Evolutionary conservation across 2,888 invertebrate species (phyloP), one percentile per base, ranked within the genome.

Genomic region (Andrena chrysosceles): DNA sequence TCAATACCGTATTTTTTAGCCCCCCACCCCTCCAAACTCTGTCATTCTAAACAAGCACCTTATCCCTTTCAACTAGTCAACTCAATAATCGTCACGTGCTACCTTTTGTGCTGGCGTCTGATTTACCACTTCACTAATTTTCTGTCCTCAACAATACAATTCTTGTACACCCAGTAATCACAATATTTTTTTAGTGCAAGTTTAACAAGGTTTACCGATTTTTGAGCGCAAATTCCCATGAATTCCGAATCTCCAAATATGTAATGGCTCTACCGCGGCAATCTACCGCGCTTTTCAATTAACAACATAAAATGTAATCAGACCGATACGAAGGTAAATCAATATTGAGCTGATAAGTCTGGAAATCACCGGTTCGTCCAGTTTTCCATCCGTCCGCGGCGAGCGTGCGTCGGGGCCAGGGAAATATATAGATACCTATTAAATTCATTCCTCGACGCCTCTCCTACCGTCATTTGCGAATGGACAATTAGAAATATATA

Each of bases 181-280:
- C 59, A 73, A 81, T 81, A 62, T 67, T 70, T 75, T 48, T n/a
- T 26, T 26, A 23, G 33, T 5, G 35, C 10, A 60, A 66, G n/a
- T 60, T 66, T 67, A 10, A 72, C 31, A 49, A 23, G 23, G 77
- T 77, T 73, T 74, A 62, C 74, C 66, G 60, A 77, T 83, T 77
- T 70, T 83, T 74, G 73, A 77, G 77, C 77, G 52, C 20, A 31
- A 0, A 13, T 48, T n/a, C 4, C 23, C 20, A 7, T 10, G 42
- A 54, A 54, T 59, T 54, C 23, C 26, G 49, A 42, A 63, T 35
- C 31, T 35, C 7, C 60, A 42, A 48, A 73, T 54, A 42, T 42
- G 42, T 42, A 70, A 74, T 62, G 59, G 33, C 16, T 2, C 42
- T 42, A 16, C 42, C 42, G 6, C 42, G 54, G 33, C 54, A 33